Percentiles rank a stretch among this genome's conserved stretches.
Conservation (phyloP, 2,797 vertebrate genomes). For the Myotis daubentonii region DNA sequence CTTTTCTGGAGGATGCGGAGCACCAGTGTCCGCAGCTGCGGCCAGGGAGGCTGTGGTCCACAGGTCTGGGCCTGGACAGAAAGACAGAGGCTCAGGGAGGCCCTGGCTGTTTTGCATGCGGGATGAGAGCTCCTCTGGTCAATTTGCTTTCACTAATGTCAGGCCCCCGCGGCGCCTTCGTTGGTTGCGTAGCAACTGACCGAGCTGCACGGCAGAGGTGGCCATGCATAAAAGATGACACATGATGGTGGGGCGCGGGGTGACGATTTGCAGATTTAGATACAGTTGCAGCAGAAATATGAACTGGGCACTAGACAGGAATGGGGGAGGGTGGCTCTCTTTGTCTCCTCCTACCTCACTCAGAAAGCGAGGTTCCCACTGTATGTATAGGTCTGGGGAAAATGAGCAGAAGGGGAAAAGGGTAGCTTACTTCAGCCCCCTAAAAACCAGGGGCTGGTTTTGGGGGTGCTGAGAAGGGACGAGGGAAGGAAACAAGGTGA, state of each 20-base stretch:
- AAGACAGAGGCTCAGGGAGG: conserved; percentile 64
- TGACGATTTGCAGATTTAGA: conserved; percentile 91
- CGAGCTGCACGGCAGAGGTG: conserved; percentile 91
- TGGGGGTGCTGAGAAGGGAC: background rate
- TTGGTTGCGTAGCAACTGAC: conserved; percentile 97
- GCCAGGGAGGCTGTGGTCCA: background rate
- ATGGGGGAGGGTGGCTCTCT: conserved; percentile 73
- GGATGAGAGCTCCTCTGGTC: conserved; percentile 99
- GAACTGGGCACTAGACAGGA: conserved; percentile 86
- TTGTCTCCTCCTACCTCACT: conserved; percentile 71
- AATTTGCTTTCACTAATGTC: conserved; percentile 99
- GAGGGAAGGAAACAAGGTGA: background rate
- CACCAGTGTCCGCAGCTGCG: background rate
- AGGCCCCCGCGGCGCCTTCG: conserved; percentile 94
- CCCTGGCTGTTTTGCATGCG: conserved; percentile 95
- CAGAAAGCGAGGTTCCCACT: conserved; percentile 62
- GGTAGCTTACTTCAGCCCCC: conserved; percentile 67
- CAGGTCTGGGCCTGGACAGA: conserved; percentile 19
- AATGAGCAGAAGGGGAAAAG: conserved; percentile 60
- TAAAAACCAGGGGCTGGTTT: conserved; percentile 55
- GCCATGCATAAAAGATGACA: conserved; percentile 99
- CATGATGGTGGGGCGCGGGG: conserved; percentile 90
- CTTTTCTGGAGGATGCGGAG: background rate
- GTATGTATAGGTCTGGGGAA: conserved; percentile 68
- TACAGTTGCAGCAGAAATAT: conserved; percentile 89